phyloP scores from a whole-genome alignment of 2,797 vertebrate species.

The Craterocephalus amniculus region DNA sequence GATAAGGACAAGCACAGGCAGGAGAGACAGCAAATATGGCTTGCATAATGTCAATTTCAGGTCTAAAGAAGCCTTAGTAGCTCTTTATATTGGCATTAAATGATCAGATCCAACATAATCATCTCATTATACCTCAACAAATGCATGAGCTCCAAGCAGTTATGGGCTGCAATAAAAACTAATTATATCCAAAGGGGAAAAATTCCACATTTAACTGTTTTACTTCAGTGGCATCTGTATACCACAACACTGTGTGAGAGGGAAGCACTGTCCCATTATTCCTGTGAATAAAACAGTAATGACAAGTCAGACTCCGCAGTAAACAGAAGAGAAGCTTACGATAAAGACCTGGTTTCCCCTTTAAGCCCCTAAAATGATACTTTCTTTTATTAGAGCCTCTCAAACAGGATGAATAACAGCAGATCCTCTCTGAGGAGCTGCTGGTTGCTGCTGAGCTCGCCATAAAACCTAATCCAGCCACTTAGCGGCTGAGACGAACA shows the following conservation, averaged over 20 bases:
- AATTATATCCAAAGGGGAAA: constrained; percentile 42
- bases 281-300: constrained; percentile 68
- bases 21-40: neutral
- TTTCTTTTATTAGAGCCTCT: constrained; percentile 69
- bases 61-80: neutral
- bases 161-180: constrained; percentile 41
- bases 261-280: constrained; percentile 48
- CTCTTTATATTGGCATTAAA: neutral
- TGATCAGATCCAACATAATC: constrained; percentile 11
- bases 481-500: constrained; percentile 67
- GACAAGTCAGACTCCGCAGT: constrained; percentile 60
- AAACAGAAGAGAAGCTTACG: constrained; percentile 61
- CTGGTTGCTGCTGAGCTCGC: constrained; percentile 53
- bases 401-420: constrained; percentile 52
- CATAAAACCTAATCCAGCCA: constrained; percentile 73
- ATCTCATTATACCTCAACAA: constrained; percentile 14
- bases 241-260: constrained; percentile 41
- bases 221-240: constrained; percentile 39
- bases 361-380: constrained; percentile 46
- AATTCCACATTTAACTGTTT: constrained; percentile 38
- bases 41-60: constrained; percentile 3
- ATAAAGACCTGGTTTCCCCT: constrained; percentile 51
- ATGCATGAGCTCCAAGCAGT: constrained; percentile 25
- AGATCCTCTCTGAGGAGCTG: constrained; percentile 50
- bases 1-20: constrained; percentile 7